These are phyloP conservation scores for Nothura maculosa DNA, from an alignment of 2,797 vertebrate species.

Conservation along the genomic window DNA sequence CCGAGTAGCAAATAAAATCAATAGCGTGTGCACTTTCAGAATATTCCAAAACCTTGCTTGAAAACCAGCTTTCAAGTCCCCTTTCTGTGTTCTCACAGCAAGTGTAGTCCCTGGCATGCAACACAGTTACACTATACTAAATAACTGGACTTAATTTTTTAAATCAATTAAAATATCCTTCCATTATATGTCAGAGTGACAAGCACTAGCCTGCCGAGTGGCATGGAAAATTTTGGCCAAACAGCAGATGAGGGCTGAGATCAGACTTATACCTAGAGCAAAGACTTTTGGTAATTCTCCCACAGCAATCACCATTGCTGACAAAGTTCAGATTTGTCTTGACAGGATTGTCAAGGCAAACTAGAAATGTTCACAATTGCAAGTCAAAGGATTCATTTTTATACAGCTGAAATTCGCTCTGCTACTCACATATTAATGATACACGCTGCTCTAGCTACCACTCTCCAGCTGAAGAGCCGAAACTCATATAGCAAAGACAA, in stretches of 20 bases:
- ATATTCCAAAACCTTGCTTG: neutral
- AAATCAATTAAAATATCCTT: conserved; percentile 70
- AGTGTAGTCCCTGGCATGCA: conserved; percentile 25
- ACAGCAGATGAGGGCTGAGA: conserved; percentile 73
- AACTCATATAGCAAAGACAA: neutral
- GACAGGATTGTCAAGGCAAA: conserved; percentile 71
- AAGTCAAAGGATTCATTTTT: conserved; percentile 58
- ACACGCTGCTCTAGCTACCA: neutral
- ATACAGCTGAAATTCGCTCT: conserved; percentile 55
- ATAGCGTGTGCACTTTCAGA: neutral
- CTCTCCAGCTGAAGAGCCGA: neutral
- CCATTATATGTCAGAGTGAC: conserved; percentile 64
- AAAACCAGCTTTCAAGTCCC: neutral
- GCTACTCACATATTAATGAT: conserved; percentile 58
- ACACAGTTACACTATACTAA: conserved; percentile 43
- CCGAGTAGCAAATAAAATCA: conserved; percentile 3
- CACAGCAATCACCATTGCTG: conserved; percentile 61
- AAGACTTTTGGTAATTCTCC: conserved; percentile 53
- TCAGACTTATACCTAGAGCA: conserved; percentile 76
- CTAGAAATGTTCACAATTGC: conserved; percentile 62
- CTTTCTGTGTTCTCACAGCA: conserved; percentile 40
- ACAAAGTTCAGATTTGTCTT: conserved; percentile 73
- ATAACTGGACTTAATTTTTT: conserved; percentile 61
- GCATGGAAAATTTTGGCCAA: conserved; percentile 78
- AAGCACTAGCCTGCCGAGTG: conserved; percentile 76